Conservation (phyloP, 2,797 vertebrate genomes). For the Esox masquinongy region DNA sequence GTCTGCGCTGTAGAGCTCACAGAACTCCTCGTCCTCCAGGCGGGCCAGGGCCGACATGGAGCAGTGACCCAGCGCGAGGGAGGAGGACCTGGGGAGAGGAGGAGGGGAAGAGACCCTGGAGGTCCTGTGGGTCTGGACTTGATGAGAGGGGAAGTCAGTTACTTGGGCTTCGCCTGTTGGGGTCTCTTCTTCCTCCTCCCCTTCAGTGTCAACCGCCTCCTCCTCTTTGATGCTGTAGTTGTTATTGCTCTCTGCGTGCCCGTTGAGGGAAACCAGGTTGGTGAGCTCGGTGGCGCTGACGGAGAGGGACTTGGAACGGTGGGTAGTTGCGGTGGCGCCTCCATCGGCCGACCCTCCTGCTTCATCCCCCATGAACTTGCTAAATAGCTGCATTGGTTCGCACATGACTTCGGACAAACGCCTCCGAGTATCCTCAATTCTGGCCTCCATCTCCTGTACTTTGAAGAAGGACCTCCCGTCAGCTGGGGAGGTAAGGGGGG, state of each 20-base stretch:
- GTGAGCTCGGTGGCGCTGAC: conserved; percentile 93
- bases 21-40: conserved; percentile 96
- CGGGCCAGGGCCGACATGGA: conserved; percentile 87
- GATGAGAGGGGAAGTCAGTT: conserved; percentile 75
- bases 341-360: conserved; percentile 62
- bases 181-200: conserved; percentile 76
- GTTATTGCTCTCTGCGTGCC: conserved; percentile 84
- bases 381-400: conserved; percentile 94
- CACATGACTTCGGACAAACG: conserved; percentile 97
- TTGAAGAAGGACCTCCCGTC: conserved; percentile 93
- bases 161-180: conserved; percentile 66
- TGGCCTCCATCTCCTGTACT: conserved; percentile 96
- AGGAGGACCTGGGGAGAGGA: conserved; percentile 44
- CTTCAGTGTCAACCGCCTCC: conserved; percentile 83
- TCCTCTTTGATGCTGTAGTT: conserved; percentile 98
- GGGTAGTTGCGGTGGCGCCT: conserved; percentile 58
- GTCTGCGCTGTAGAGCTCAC: conserved; percentile 91
- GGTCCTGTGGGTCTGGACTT: conserved; percentile 66
- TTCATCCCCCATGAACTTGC: conserved; percentile 97
- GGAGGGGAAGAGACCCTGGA: conserved; percentile 50
- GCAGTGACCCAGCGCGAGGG: conserved; percentile 88
- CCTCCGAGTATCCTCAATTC: conserved; percentile 94
- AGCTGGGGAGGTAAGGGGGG: conserved; percentile 89
- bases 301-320: conserved; percentile 90
- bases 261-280: conserved; percentile 82